Evolutionary conservation across 2,797 vertebrate species (phyloP).

Genomic region (Apogon talboti): DNA sequence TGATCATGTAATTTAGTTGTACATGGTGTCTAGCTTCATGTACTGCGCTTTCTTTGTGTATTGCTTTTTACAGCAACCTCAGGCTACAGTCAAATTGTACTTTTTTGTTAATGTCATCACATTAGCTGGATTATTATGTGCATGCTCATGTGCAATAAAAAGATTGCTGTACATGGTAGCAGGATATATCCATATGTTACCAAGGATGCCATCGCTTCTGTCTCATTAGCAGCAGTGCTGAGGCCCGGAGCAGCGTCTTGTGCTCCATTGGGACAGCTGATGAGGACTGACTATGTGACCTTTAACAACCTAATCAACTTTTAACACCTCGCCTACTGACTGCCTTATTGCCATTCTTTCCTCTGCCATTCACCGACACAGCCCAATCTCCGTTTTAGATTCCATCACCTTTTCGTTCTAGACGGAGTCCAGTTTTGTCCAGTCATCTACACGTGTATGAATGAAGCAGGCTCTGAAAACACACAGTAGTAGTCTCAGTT

Average conservation of each 20-base stretch:
- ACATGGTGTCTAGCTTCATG: conserved; percentile 20
- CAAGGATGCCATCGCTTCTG: conserved; percentile 61
- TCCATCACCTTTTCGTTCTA: conserved; percentile 26
- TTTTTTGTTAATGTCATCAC: conserved; percentile 63
- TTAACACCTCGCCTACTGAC: conserved; percentile 84
- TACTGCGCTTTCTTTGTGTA: conserved; percentile 22
- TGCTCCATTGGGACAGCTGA: conserved; percentile 81
- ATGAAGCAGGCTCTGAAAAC: conserved; percentile 55
- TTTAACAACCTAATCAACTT: conserved; percentile 89
- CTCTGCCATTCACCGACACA: conserved; percentile 55
- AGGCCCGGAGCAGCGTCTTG: conserved; percentile 71
- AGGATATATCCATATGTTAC: conserved; percentile 72
- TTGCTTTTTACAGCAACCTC: conserved; percentile 55
- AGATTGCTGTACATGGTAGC: conserved; percentile 41
- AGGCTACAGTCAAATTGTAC: conserved; percentile 37
- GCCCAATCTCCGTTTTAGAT: conserved; percentile 34
- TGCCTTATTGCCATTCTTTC: conserved; percentile 73
- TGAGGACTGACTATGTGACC: conserved; percentile 83
- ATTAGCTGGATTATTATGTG: conserved; percentile 34
- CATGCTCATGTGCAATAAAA: conserved; percentile 43
- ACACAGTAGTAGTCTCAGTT: conserved; percentile 54
- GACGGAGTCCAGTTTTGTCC: conserved; percentile 38
- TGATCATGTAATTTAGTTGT: conserved; percentile 53
- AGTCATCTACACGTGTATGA: conserved; percentile 39
- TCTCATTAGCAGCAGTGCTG: conserved; percentile 78